A percentile compares a stretch with the other conserved stretches of the same genome.
phyloP scores from a whole-genome alignment of 2,797 vertebrate genomes.

The Momotus momota region DNA sequence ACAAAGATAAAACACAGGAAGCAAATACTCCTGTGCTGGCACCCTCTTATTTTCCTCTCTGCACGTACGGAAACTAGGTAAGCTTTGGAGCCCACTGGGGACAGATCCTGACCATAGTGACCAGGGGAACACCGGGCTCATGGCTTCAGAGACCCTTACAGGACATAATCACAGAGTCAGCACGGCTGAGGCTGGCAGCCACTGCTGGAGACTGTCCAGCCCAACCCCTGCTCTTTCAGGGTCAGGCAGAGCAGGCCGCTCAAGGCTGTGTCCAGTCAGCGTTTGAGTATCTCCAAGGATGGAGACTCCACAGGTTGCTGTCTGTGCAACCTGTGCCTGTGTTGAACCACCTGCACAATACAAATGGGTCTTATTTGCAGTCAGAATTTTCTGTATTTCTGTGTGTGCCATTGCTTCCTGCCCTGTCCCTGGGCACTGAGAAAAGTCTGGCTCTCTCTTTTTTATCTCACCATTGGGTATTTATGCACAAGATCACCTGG shows the following conservation, averaged over 20 bases:
- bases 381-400: background rate
- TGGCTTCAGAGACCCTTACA: background rate
- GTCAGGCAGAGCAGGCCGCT: background rate
- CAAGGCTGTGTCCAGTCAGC: background rate
- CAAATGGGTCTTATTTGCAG: background rate
- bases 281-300: background rate
- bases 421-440: background rate
- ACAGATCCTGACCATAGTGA: background rate
- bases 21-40: background rate
- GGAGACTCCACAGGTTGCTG: background rate
- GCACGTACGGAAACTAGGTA: background rate
- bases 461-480: background rate
- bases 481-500: background rate
- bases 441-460: background rate
- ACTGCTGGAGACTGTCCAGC: background rate
- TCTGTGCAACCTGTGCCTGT: background rate
- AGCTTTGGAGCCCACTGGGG: background rate
- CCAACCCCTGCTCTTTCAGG: background rate
- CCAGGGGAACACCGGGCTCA: background rate
- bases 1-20: background rate
- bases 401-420: background rate
- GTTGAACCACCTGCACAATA: background rate
- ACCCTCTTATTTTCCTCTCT: background rate
- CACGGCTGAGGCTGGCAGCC: background rate
- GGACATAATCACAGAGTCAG: background rate